These are phyloP conservation scores for Heteropelma amictum DNA, from an alignment of 2,888 invertebrate genomes.

Conservation along the genomic window DNA sequence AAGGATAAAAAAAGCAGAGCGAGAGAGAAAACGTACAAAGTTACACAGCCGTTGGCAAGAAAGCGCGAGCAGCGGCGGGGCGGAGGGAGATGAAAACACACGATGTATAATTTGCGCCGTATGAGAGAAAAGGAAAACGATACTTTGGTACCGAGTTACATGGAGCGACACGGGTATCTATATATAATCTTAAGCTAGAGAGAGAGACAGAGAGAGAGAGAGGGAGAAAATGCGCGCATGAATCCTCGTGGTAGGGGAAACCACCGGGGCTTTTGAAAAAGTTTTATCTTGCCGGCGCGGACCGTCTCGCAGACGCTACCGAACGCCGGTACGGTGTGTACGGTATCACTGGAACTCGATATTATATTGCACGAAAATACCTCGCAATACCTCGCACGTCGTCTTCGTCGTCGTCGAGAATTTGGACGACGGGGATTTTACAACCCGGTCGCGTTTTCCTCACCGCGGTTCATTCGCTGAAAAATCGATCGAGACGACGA, in stretches of 20 bases:
- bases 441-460: slow-evolving; percentile 20
- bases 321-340: slow-evolving; percentile 75
- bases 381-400: slow-evolving; percentile 16
- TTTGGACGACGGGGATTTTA: slow-evolving; percentile 39
- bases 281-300: slow-evolving; percentile 76
- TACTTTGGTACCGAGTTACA: slow-evolving; percentile 34
- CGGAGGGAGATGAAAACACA: slow-evolving; percentile 9
- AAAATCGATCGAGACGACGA: no score
- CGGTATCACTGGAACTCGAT: slow-evolving; percentile 48
- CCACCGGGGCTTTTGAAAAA: slow-evolving; percentile 75
- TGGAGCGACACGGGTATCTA: slow-evolving; percentile 24
- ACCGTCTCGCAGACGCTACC: slow-evolving; percentile 75
- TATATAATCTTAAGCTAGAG: no score
- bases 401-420: slow-evolving; percentile 10
- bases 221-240: slow-evolving; percentile 54
- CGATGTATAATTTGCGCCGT: neutral
- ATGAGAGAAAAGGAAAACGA: slow-evolving; percentile 49
- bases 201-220: slow-evolving; percentile 48
- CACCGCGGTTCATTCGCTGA: neutral
- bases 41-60: slow-evolving; percentile 3
- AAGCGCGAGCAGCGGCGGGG: neutral
- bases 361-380: slow-evolving; percentile 13
- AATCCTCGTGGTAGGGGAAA: slow-evolving; percentile 62
- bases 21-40: neutral
- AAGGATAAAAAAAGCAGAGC: neutral